Evolutionary conservation across 2,113 vertebrate species (phyloP), one percentile per base, ranked within the genome.

Genomic region (Myotis lucifugus): DNA sequence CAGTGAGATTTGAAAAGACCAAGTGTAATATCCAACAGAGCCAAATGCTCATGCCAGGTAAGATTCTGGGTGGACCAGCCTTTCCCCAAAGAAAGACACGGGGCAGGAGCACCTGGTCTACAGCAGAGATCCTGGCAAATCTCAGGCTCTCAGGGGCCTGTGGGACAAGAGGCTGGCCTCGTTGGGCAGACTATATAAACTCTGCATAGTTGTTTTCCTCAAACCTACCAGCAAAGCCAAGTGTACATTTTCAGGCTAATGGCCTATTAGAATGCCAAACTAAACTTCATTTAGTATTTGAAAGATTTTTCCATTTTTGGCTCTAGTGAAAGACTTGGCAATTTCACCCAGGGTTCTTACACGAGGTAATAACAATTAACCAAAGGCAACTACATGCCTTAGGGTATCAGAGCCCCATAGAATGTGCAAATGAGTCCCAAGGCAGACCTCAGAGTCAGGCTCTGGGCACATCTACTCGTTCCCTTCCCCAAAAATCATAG

Each of bases 251-350:
- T 67, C 61, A 90, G 48, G 54, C 81, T 95, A 94, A 93, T 12
- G 77, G 84, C 70, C 88, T 73, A 42, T 4, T 14, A 66, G 88
- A 81, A 76, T 70, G 95, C 95, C 95, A 95, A 95, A 78, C 37
- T 82, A 96, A 97, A 97, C 90, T 96, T 95, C 67, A 93, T 94
- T 95, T 96, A 96, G 83, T 93, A 29, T 97, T 96, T 78, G 91
- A 94, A 88, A 96, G 87, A 46, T 37, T 61, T 95, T 95, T 90
- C 87, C 48, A 83, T 83, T 90, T 90, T 5, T 48, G 81, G 93
- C 59, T 76, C 90, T 88, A 34, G 81, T 6, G 6, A 91, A 94
- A 95, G 42, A n/a, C 54, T 73, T 96, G 66, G 91, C 72, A 50
- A 13, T 85, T 76, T 34, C 34, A 90, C 32, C 50, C 11, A 2